A percentile compares a stretch with the other conserved stretches of the same genome.
Evolutionary conservation across 1,140 invertebrate species (phyloP).

Genomic region (Leucophenga varia): DNA sequence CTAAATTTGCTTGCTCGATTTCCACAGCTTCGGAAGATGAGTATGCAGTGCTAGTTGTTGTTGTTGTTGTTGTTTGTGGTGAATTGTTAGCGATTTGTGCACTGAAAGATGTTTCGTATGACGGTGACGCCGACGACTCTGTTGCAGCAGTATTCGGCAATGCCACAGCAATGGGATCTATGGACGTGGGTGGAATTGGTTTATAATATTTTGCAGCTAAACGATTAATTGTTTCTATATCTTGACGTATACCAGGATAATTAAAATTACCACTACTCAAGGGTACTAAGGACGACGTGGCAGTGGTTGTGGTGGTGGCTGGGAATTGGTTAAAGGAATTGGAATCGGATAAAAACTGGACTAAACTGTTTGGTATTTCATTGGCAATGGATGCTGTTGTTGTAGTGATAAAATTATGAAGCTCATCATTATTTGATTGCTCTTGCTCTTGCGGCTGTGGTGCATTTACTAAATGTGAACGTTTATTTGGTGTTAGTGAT

Average conservation of each 20-base stretch:
- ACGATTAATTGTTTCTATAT: constrained; percentile 17
- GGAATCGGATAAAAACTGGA: constrained; percentile 34
- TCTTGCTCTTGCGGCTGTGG: constrained; percentile 9
- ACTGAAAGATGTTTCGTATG: too few species aligned
- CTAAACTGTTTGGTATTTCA: constrained; percentile 30
- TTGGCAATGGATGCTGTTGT: constrained; percentile 28
- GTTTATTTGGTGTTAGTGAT: constrained; percentile 8
- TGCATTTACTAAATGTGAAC: constrained; percentile 9
- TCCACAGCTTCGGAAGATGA: constrained; percentile 33
- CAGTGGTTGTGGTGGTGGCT: neutral
- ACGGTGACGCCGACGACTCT: constrained; percentile 6
- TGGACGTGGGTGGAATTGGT: constrained; percentile 43
- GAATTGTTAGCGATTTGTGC: too few species aligned
- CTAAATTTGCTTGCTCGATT: constrained; percentile 41
- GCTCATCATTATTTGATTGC: constrained; percentile 18
- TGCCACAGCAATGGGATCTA: constrained; percentile 53
- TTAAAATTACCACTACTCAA: constrained; percentile 22
- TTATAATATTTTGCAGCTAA: constrained; percentile 37
- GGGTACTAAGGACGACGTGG: constrained; percentile 3
- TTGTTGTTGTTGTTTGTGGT: too few species aligned
- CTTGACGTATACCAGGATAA: constrained; percentile 16
- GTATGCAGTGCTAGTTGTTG: constrained; percentile 1
- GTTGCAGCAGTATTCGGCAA: constrained; percentile 15
- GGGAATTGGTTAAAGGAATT: constrained; percentile 11
- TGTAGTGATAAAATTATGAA: constrained; percentile 3